Conservation (phyloP, 2,113 vertebrate species). For the Mesocricetus auratus region DNA sequence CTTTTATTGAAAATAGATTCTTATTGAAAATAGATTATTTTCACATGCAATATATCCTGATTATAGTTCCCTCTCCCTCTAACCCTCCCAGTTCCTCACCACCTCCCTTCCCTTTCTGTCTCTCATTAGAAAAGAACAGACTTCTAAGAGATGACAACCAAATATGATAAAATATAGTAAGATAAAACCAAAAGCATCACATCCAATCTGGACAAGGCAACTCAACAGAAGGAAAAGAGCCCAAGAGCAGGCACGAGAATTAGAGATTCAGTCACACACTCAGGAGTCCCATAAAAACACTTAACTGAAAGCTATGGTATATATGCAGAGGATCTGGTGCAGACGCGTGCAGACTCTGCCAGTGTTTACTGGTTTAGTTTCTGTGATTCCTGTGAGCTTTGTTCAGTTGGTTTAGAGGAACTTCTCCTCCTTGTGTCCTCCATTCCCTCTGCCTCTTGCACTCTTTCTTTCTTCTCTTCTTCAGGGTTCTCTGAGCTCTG, state of each 20-base stretch:
- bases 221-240: neutral
- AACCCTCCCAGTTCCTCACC: neutral
- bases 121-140: neutral
- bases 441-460: neutral
- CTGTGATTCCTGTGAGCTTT: neutral
- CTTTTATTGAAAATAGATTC: neutral
- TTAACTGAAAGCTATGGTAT: neutral
- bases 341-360: neutral
- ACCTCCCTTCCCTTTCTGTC: neutral
- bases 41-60: neutral
- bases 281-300: neutral
- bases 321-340: neutral
- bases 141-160: neutral
- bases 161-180: neutral
- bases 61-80: neutral
- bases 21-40: neutral
- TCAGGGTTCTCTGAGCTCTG: neutral
- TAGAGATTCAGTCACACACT: neutral
- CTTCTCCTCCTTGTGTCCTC: neutral
- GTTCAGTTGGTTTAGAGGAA: neutral
- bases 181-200: neutral
- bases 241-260: neutral
- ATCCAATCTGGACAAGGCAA: neutral
- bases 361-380: neutral
- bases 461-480: neutral